These are phyloP conservation scores for Cremastobaeus sp. DNA, from an alignment of 2,888 invertebrate genomes.

Conservation along the genomic window DNA sequence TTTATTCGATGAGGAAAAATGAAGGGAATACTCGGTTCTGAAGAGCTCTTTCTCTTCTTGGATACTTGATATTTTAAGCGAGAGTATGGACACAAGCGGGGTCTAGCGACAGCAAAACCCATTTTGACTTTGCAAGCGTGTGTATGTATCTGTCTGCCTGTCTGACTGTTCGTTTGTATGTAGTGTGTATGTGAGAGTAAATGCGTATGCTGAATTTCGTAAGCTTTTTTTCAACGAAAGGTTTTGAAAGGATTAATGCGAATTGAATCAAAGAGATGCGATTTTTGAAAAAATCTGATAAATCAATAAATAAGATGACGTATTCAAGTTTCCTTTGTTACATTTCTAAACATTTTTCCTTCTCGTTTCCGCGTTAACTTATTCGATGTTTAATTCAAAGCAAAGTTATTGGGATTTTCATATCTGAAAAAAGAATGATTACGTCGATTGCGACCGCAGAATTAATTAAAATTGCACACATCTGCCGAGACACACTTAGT, in stretches of 20 bases:
- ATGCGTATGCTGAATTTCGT: neutral
- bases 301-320: slow-evolving; percentile 35
- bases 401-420: too few species aligned
- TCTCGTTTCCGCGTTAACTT: neutral
- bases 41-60: neutral
- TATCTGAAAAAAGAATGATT: too few species aligned
- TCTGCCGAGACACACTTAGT: too few species aligned
- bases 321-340: slow-evolving; percentile 13
- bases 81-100: slow-evolving; percentile 2
- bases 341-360: neutral
- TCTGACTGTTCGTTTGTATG: neutral
- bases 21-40: neutral
- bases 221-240: slow-evolving; percentile 29
- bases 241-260: slow-evolving; percentile 3
- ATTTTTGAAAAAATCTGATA: slow-evolving; percentile 18
- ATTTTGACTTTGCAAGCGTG: slow-evolving; percentile 18
- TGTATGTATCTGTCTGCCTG: neutral
- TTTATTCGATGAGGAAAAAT: neutral
- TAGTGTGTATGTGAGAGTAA: neutral
- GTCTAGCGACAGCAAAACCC: neutral
- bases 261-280: slow-evolving; percentile 17
- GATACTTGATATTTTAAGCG: neutral
- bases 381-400: too few species aligned
- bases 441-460: too few species aligned
- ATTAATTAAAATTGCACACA: too few species aligned